Percentiles rank a stretch among this genome's conserved stretches.
These are phyloP conservation scores for Passer montanus DNA, from an alignment of 2,113 vertebrate genomes.

Conservation along the genomic window DNA sequence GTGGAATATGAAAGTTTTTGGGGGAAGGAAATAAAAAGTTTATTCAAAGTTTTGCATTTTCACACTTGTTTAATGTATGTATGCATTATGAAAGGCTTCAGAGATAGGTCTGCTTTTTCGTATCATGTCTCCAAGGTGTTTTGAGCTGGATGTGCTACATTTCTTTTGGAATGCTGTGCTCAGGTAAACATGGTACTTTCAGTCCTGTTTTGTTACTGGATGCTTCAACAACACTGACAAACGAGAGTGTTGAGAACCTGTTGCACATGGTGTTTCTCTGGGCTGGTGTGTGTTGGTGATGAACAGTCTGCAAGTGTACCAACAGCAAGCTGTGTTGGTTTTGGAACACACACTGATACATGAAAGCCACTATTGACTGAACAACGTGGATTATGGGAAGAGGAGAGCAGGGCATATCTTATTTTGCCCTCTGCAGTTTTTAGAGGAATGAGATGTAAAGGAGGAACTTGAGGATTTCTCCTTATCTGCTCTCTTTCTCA, in stretches of 20 bases:
- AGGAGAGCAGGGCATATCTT: background rate
- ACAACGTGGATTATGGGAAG: background rate
- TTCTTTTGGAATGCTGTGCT: background rate
- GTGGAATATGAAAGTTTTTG: background rate
- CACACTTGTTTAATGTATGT: background rate
- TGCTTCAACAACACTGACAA: background rate
- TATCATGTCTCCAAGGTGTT: background rate
- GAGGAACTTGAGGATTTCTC: background rate
- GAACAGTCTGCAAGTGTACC: background rate
- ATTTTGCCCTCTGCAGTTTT: background rate
- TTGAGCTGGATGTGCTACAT: background rate
- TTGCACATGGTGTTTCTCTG: background rate
- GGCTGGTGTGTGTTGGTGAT: fast-evolving
- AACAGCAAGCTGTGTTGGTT: background rate
- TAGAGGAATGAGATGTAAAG: background rate
- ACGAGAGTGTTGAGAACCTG: background rate
- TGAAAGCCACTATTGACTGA: background rate
- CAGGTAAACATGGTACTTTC: background rate
- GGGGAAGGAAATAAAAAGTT: background rate
- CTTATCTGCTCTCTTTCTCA: background rate
- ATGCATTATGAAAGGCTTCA: background rate
- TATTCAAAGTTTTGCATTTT: background rate
- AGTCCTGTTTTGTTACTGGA: background rate
- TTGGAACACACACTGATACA: background rate
- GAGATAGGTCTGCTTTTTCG: background rate